A percentile compares a stretch with the other conserved stretches of the same genome.
These are phyloP conservation scores for Eucera pruinosa DNA, from an alignment of 2,888 invertebrate genomes.

Conservation along the genomic window DNA sequence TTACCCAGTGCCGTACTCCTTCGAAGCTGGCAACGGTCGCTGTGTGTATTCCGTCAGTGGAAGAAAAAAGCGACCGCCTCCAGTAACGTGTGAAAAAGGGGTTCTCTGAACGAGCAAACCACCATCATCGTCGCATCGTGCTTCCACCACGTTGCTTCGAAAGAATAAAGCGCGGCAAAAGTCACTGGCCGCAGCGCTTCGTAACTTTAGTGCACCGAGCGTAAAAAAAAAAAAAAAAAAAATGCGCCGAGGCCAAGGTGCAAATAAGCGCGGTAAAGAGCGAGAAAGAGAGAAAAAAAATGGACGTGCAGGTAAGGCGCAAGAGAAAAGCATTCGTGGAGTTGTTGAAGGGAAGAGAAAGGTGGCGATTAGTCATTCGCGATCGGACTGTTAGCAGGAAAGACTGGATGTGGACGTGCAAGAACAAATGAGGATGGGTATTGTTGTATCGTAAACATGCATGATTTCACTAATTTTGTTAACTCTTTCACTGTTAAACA, in stretches of 20 bases:
- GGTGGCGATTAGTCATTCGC: not conserved
- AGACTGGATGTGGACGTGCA: constrained; percentile 2
- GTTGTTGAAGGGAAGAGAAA: not conserved
- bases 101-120: constrained; percentile 4
- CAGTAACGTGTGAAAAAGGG: constrained; percentile 5
- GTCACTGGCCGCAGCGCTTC: constrained; percentile 3
- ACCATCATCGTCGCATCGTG: not conserved
- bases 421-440: constrained; percentile 19
- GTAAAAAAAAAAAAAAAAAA: constrained; percentile 4
- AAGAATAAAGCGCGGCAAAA: not conserved
- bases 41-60: not conserved
- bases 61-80: constrained; percentile 23
- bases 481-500: not conserved
- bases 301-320: not conserved
- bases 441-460: not conserved
- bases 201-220: not conserved
- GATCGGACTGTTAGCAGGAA: not conserved
- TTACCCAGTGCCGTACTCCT: constrained; percentile 16
- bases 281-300: constrained; percentile 16
- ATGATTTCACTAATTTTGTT: not conserved
- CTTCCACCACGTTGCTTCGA: constrained; percentile 5
- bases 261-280: constrained; percentile 12
- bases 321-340: not conserved
- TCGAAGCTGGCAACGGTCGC: constrained; percentile 10
- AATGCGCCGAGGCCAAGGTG: not conserved